Evolutionary conservation across 1,140 invertebrate genomes (phyloP).

Genomic region (Pseudomyrmex flavicornis): DNA sequence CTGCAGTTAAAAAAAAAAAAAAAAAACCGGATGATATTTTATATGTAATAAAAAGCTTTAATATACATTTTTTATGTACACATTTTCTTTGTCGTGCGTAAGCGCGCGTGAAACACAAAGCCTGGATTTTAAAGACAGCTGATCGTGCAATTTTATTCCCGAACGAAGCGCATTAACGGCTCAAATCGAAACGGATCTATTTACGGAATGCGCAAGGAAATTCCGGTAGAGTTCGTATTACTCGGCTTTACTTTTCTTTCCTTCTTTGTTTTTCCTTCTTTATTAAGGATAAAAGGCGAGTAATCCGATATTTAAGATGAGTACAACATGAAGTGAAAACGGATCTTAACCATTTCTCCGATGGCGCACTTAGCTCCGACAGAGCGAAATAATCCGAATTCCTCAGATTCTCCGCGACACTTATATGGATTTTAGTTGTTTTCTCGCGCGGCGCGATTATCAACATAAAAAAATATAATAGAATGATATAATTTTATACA

Average conservation of each 20-base stretch:
- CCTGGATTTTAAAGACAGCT: slow-evolving; percentile 23
- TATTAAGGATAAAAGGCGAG: slow-evolving; percentile 24
- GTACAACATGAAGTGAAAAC: slow-evolving; percentile 13
- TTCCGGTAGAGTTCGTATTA: slow-evolving; percentile 39
- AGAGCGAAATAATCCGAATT: slow-evolving; percentile 12
- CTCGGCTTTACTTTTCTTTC: slow-evolving; percentile 5
- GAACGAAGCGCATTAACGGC: slow-evolving; percentile 44
- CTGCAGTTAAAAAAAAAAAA: no score
- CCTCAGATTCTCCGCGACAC: not conserved
- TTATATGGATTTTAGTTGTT: not conserved
- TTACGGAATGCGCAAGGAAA: slow-evolving; percentile 50
- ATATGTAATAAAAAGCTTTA: not conserved
- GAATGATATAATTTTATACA: not conserved
- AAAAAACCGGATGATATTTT: not conserved
- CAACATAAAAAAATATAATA: not conserved
- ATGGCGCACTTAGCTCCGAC: not conserved
- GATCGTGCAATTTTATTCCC: slow-evolving; percentile 22
- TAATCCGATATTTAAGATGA: slow-evolving; percentile 65
- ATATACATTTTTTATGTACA: not conserved
- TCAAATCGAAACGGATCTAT: slow-evolving; percentile 51
- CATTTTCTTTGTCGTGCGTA: not conserved
- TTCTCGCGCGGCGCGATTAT: not conserved
- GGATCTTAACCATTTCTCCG: slow-evolving; percentile 18
- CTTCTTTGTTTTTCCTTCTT: slow-evolving; percentile 13
- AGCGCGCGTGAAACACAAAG: not conserved